Base-by-base conservation (phyloP, 2,113 vertebrate genomes). In the Ascaphus truei region DNA sequence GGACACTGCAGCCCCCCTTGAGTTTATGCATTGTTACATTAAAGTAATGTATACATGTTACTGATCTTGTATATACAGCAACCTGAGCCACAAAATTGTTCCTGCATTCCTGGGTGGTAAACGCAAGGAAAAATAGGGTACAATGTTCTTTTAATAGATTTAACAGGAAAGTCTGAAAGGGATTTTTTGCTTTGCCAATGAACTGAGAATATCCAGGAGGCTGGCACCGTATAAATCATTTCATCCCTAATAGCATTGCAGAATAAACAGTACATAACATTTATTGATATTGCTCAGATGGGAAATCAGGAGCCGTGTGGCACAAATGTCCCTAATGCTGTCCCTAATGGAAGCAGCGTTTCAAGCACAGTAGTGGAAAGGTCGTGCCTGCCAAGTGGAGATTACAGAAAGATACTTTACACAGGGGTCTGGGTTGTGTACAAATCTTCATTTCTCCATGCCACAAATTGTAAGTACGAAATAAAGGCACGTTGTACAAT, bases 151-250 rank as follows among this genome's bases (percentile, higher is more conserved):
- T n/a, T n/a, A n/a, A n/a, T n/a, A n/a, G n/a, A n/a, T n/a, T n/a
- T n/a, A n/a, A n/a, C n/a, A n/a, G n/a, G n/a, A n/a, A n/a, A n/a
- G n/a, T n/a, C n/a, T n/a, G n/a, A n/a, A n/a, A n/a, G n/a, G n/a
- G n/a, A n/a, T n/a, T n/a, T n/a, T n/a, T 9, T 41, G 37, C n/a
- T 4, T 15, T 12, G 37, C 13, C 13, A 15, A 41, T 41, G 37
- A 13, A 12, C 37, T 4, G 2, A 41, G 37, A 41, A 12, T 5
- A 41, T 64, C 22, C 66, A 37, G 53, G 22, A 41, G 55, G 58
- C 71, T 74, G 74, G 73, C 59, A 73, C 73, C n/a, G 72, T 78
- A 83, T 75, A 53, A 63, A 77, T 81, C 59, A 77, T 79, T 79
- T 77, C 79, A 75, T 52, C 76, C 72, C 76, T 77, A 77, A 61